Evolutionary conservation across 2,113 vertebrate species (phyloP), one percentile per base, ranked within the genome.

Genomic region (Chaetura pelagica): DNA sequence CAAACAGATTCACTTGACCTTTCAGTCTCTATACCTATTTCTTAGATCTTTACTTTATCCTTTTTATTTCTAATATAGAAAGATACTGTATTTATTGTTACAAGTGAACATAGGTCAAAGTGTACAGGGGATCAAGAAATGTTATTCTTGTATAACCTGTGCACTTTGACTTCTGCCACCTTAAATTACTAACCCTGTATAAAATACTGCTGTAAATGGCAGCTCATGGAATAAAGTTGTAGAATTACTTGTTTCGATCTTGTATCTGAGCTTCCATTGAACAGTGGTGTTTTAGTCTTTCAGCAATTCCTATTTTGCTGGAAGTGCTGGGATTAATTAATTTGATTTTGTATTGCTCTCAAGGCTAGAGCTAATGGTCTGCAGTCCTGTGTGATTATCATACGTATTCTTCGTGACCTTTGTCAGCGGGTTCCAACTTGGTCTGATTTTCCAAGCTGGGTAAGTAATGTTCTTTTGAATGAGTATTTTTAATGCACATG

Each of bases 321-420:
- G 92, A 88, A 48, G 84, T 97, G 87, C 94, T 96, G 94, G 97
- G 96, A 93, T 98, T 94, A 97, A 97, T 98, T 98, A 98, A 98
- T 84, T 97, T 98, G 98, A 97, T 98, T 99, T 98, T 98, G 96
- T 98, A 97, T 99, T 99, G 97, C 98, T 98, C 98, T 99, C 97
- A 99, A 99, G 99, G 99, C 99, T 99, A 99, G 99, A 98, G 99
- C 99, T 97, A 99, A 99, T 90, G 99, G 99, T 93, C 99, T 99
- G 88, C 99, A 99, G 95, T 99, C 99, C 96, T 99, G 99, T 96
- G 99, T 99, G 97, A 97, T 99, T 98, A 98, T 99, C 97, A 99
- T 99, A 98, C 99, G 99, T 80, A 99, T 99, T 97, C 99, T 99
- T 92, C 98, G 99, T 96, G 99, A 99, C 93, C 99, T 99, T 34